Base-by-base conservation (phyloP, 2,888 invertebrate species). In the Tetranychus piercei region DNA sequence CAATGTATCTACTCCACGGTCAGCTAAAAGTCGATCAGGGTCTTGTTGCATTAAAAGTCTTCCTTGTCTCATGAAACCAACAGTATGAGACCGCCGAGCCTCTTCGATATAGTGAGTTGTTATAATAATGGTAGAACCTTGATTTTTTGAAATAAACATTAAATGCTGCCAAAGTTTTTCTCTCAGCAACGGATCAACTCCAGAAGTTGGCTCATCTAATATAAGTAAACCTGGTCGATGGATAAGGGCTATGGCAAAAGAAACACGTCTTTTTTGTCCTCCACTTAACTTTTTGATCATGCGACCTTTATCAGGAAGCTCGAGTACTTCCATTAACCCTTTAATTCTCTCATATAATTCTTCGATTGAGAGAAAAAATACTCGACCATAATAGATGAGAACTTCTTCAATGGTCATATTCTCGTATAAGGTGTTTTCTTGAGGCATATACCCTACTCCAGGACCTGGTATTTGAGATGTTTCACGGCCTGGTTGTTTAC, bases 371-470 rank as follows among this genome's bases (percentile, higher is more conserved):
- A 95, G 94, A 79, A 92, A 91, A 83, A 93, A 93, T 81, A 95
- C 91, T 88, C 93, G 91, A 70, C 94, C 94, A 83, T 94, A 95
- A 83, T 94, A 94, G 88, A 90, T 89, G 90, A 95, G 90, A 0
- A 94, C 94, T 83, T 95, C 94, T 78, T 88, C 88, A 80, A 95
- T 94, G 55, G 92, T 90, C 84, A 95, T 94, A 66, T 81, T 80
- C 44, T 80, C 78, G 77, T 80, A 82, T 22, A 83, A 78, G 1
- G 82, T 82, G 7, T 80, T 79, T 75, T 83, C 76, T 34, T 90
- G 91, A 0, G 95, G 94, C 94, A 95, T 95, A 84, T 94, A 95
- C 73, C 95, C 95, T 18, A 94, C 92, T 44, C 91, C 87, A 81
- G 90, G 90, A 18, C 95, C 95, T 0, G 94, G 94, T 20, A 92